Conservation (phyloP, 2,797 vertebrate species). For the Ceyx erithaca region DNA sequence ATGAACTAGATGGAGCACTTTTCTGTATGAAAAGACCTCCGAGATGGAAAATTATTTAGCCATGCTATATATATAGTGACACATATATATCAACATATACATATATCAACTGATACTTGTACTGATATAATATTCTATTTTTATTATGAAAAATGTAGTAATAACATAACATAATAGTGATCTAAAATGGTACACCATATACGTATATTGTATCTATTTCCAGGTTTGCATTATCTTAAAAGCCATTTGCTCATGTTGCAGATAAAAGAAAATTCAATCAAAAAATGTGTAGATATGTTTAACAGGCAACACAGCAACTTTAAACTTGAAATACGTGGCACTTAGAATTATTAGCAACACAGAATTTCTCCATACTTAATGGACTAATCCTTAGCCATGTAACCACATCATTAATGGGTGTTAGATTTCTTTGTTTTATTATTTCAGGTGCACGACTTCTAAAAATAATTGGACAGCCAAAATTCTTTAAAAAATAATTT, state of each 20-base stretch:
- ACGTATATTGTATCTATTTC: not conserved
- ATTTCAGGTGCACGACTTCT: not conserved
- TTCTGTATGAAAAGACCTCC: not conserved
- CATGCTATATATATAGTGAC: not conserved
- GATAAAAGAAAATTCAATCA: not conserved
- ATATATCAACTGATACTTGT: not conserved
- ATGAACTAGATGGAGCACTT: not conserved
- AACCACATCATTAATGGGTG: not conserved
- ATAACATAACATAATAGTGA: not conserved
- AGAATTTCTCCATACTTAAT: not conserved
- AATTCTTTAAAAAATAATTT: not conserved
- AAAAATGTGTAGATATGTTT: not conserved
- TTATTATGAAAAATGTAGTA: not conserved
- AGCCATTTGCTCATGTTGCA: not conserved
- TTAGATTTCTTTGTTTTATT: not conserved
- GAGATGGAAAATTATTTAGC: not conserved
- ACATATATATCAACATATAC: too few relatives aligned
- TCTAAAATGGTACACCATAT: not conserved
- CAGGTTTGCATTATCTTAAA: not conserved
- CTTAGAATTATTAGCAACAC: not conserved
- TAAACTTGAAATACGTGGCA: not conserved
- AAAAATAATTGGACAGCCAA: not conserved
- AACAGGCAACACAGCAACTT: not conserved
- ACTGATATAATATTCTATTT: not conserved
- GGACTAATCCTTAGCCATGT: not conserved